Percentiles rank a stretch among this genome's conserved stretches.
phyloP scores from a whole-genome alignment of 2,797 vertebrate species.

The Eurystomus glaucurus region DNA sequence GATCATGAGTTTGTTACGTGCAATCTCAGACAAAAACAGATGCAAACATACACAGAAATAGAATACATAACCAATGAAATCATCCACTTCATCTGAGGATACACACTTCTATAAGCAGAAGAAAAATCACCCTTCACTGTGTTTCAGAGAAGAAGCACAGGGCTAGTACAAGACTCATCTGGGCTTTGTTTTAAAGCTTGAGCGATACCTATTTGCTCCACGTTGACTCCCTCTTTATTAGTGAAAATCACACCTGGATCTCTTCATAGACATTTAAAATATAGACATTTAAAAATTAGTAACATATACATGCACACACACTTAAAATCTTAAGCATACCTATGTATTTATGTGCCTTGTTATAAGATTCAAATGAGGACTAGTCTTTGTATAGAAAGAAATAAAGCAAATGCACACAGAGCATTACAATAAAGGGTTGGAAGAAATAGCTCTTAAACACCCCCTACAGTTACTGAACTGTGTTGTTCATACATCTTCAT shows the following conservation, averaged over 20 bases:
- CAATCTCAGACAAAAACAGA: neutral
- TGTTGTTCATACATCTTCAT: neutral
- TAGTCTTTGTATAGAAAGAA: neutral
- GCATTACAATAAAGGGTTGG: neutral
- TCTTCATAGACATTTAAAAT: neutral
- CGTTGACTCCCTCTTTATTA: neutral
- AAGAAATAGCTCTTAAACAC: neutral
- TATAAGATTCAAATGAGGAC: neutral
- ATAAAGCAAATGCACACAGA: neutral
- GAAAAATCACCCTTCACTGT: neutral
- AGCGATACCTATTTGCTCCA: neutral
- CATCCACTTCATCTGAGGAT: neutral
- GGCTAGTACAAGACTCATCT: neutral
- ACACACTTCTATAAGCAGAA: neutral
- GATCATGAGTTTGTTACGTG: neutral
- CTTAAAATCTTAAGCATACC: neutral
- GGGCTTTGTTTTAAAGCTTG: neutral
- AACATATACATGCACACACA: neutral
- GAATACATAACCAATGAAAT: neutral
- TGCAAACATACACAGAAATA: neutral
- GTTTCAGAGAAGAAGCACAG: neutral
- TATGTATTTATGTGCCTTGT: neutral
- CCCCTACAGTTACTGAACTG: slow-evolving; percentile 13
- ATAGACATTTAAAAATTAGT: neutral
- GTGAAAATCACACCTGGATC: neutral